A percentile compares a stretch with the other conserved stretches of the same genome.
phyloP scores from a whole-genome alignment of 2,888 invertebrate species.

The Eupeodes luniger region DNA sequence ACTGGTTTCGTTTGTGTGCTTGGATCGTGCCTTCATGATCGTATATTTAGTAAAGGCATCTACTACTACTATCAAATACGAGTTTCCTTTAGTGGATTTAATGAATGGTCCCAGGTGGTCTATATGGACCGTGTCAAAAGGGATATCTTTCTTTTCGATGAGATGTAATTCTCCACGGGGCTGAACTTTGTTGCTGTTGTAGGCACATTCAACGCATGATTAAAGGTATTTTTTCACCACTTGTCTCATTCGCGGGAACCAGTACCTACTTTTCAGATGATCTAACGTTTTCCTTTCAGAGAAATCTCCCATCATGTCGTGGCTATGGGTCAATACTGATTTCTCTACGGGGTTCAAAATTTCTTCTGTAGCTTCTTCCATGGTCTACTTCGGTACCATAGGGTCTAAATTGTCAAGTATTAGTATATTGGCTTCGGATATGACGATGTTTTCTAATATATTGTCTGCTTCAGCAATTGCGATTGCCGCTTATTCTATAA shows the following conservation, averaged over 20 bases:
- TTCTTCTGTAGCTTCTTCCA: no score
- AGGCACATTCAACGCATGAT: neutral
- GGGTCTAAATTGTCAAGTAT: no score
- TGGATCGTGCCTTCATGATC: neutral
- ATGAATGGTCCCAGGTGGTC: neutral
- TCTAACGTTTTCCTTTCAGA: neutral
- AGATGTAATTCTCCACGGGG: constrained; percentile 1
- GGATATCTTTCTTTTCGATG: neutral
- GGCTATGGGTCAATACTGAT: neutral
- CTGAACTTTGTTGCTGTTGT: neutral
- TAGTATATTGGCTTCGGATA: no score
- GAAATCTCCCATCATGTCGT: neutral
- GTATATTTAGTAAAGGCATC: neutral
- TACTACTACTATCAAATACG: neutral
- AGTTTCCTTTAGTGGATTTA: neutral
- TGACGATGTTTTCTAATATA: no score
- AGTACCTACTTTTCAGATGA: neutral
- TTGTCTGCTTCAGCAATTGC: no score
- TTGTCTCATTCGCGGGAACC: neutral
- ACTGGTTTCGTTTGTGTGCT: neutral
- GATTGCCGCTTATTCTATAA: no score
- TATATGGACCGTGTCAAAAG: neutral
- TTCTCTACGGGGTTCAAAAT: no score
- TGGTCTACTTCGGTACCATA: no score
- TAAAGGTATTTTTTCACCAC: neutral